Percentiles rank a stretch among this genome's conserved stretches.
Conservation (phyloP, 2,113 vertebrate species). For the Pelusios castaneus region DNA sequence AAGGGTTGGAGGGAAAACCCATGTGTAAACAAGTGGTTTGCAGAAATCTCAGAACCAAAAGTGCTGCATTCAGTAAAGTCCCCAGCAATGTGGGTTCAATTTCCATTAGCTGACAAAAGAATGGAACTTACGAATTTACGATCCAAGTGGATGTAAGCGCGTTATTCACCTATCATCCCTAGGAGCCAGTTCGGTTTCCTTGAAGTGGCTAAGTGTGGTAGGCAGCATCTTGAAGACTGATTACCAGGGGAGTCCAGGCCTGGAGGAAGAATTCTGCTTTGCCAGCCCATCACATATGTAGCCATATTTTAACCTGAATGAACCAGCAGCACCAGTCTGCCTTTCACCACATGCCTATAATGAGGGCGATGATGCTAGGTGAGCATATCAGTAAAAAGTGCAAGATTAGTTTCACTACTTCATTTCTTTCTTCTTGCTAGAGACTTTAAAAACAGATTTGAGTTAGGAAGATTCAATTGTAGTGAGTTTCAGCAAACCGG, state of each 20-base stretch:
- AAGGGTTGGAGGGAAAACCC: not conserved
- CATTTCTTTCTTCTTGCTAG: not conserved
- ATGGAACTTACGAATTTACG: too few relatives aligned
- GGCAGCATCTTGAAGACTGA: not conserved
- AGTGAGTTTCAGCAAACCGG: not conserved
- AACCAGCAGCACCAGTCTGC: rapidly evolving
- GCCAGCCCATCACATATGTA: not conserved
- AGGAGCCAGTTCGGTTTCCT: not conserved
- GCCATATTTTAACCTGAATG: not conserved
- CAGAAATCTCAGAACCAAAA: not conserved
- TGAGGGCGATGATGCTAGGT: not conserved
- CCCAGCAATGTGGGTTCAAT: not conserved
- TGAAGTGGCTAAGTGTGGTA: not conserved
- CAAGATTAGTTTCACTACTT: not conserved
- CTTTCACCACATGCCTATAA: not conserved
- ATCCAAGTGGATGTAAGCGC: not conserved
- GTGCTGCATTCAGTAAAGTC: not conserved
- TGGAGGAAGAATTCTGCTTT: not conserved
- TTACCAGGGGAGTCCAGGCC: not conserved
- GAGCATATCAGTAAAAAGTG: not conserved
- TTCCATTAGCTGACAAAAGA: not conserved
- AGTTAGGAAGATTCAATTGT: not conserved
- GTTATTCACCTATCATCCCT: not conserved
- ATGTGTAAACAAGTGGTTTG: not conserved
- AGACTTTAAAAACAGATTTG: not conserved